Conservation (phyloP, 2,888 invertebrate genomes). For the Pristionchus fissidentatus region DNA sequence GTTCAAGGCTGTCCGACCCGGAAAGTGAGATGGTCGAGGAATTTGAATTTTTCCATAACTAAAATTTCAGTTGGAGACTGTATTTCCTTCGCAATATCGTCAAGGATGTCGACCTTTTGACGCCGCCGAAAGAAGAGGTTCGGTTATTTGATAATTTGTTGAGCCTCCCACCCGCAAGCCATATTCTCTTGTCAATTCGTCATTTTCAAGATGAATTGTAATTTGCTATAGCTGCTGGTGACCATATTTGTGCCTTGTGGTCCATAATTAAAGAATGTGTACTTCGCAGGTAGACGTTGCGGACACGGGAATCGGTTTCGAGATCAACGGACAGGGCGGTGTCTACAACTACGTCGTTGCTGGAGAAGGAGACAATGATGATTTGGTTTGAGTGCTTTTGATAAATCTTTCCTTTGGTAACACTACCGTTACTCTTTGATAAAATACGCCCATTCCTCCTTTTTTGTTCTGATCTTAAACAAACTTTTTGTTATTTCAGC, state of each 20-base stretch:
- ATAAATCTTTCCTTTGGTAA: too few relatives aligned
- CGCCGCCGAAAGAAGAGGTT: slow-evolving; percentile 54
- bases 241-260: too few relatives aligned
- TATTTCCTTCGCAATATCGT: slow-evolving; percentile 64
- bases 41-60: neutral
- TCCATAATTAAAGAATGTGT: too few relatives aligned
- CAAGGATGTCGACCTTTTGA: slow-evolving; percentile 61
- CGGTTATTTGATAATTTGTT: slow-evolving; percentile 39
- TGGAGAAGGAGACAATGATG: slow-evolving; percentile 49
- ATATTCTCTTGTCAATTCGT: neutral
- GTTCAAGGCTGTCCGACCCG: slow-evolving; percentile 68
- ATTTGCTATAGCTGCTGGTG: neutral
- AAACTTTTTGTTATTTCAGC: neutral
- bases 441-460: too few relatives aligned
- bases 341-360: slow-evolving; percentile 63
- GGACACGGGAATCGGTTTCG: slow-evolving; percentile 44
- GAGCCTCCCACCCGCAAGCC: too few relatives aligned
- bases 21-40: slow-evolving; percentile 56
- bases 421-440: too few relatives aligned
- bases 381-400: neutral
- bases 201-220: neutral
- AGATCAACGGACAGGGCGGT: slow-evolving; percentile 67
- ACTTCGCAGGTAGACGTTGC: neutral
- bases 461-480: too few relatives aligned
- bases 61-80: slow-evolving; percentile 62